phyloP scores from a whole-genome alignment of 2,113 vertebrate species.

The Megaptera novaeangliae region DNA sequence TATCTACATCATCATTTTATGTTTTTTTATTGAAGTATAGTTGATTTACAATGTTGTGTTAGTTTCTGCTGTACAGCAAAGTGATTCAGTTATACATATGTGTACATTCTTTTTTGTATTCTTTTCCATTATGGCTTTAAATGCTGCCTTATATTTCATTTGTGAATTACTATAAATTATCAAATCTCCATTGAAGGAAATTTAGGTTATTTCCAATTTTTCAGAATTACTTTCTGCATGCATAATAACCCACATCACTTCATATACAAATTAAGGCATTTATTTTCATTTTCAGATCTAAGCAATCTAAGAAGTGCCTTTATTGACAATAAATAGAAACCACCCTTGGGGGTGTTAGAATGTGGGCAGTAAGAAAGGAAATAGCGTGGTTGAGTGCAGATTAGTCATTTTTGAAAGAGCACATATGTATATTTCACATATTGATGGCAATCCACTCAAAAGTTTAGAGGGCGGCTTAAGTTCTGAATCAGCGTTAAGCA shows the following conservation, averaged over 20 bases:
- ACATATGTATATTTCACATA: not conserved
- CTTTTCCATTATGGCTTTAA: not conserved
- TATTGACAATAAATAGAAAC: slow-evolving; percentile 63
- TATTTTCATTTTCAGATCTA: slow-evolving; percentile 63
- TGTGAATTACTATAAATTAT: slow-evolving; percentile 41
- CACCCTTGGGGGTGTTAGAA: slow-evolving; percentile 30
- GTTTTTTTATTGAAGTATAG: not conserved
- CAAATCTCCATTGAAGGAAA: slow-evolving; percentile 20
- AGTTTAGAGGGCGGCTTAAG: not conserved
- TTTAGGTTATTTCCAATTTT: slow-evolving; percentile 68
- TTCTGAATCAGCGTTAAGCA: slow-evolving; percentile 24
- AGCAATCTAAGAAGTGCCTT: slow-evolving; percentile 38
- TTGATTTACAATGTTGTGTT: not conserved
- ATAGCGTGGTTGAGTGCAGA: slow-evolving; percentile 30
- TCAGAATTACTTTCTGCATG: slow-evolving; percentile 49
- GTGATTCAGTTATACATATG: not conserved
- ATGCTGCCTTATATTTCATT: not conserved
- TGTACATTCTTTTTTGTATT: not conserved
- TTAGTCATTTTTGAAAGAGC: slow-evolving; percentile 61
- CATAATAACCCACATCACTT: slow-evolving; percentile 13
- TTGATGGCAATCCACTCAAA: slow-evolving; percentile 38
- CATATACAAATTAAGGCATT: slow-evolving; percentile 29
- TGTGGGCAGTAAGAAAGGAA: slow-evolving; percentile 60
- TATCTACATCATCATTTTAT: not conserved
- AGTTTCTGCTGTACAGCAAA: not conserved